Conservation (phyloP, 1,140 invertebrate species). For the Cyclargus thomasi region DNA sequence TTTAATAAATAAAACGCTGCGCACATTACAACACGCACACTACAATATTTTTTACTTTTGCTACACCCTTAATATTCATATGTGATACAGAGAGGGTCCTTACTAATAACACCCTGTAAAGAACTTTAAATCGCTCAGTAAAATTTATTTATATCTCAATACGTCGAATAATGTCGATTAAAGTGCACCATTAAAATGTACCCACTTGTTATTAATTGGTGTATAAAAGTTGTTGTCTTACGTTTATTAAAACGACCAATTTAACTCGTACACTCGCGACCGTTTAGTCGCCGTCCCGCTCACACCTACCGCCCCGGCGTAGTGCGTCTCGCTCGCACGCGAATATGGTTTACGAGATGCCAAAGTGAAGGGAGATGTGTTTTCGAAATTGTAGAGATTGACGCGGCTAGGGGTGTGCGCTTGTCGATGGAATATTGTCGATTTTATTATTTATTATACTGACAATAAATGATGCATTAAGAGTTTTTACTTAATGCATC, state of each 20-base stretch:
- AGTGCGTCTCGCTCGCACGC: conserved; percentile 37
- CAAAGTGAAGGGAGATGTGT: conserved; percentile 60
- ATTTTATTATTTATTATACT: background rate
- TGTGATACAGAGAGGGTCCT: no score
- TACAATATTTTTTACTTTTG: no score
- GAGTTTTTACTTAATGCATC: no score
- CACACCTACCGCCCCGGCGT: conserved; percentile 16
- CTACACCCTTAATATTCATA: no score
- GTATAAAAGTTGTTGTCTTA: conserved; percentile 41
- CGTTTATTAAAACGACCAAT: conserved; percentile 70
- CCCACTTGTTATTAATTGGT: background rate
- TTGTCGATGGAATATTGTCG: conserved; percentile 22
- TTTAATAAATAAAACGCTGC: no score
- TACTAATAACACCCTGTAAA: no score
- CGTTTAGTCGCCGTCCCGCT: conserved; percentile 51
- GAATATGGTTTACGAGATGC: conserved; percentile 65
- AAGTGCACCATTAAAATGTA: background rate
- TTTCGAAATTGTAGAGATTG: conserved; percentile 56
- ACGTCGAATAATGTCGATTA: background rate
- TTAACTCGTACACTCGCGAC: conserved; percentile 68
- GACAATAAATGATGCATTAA: no score
- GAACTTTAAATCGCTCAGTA: no score
- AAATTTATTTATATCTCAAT: no score
- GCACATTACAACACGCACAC: no score
- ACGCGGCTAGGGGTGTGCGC: conserved; percentile 19